Evolutionary conservation across 2,888 invertebrate species (phyloP), one percentile per base, ranked within the genome.

Genomic region (Aphidoletes aphidimyza): DNA sequence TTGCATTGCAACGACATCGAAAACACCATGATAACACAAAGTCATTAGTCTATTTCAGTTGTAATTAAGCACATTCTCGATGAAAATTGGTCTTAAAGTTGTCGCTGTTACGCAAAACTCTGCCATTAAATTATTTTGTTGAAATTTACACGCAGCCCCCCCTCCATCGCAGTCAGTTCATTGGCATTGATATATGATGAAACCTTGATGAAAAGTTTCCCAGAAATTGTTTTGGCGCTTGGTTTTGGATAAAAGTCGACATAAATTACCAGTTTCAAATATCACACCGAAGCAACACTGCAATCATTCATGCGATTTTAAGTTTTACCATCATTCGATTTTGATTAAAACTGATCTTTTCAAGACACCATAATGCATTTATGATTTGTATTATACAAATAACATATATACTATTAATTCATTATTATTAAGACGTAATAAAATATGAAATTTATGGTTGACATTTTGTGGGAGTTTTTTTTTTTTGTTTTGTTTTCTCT

Each of bases 11-110:
- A n/a, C 22, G 26, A 36, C 34, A 36, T 3, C 59, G 14, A 34
- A 14, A n/a, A 34, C 14, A 81, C 6, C 36, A 11, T 37, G 37
- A 81, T 37, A 81, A 81, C 36, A 81, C 30, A 14, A 14, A 81
- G 37, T n/a, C 36, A 81, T 81, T 81, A 81, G 81, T 81, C 81
- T 37, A n/a, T 81, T 81, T 37, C 81, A 81, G 36, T 37, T 81
- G 81, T 81, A 81, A 81, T 81, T 37, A 81, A 81, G 81, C 11
- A 14, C 14, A 11, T 69, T 69, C 2, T 30, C 26, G 69, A 69
- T 69, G 26, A 69, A 69, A 69, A 30, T 69, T 69, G 69, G 39
- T 5, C n/a, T 30, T 5, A 30, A 69, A 69, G 1, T 30, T 69
- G 26, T 69, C 3, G 0, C 11, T 11, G 14, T 14, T 69, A 14